These are phyloP conservation scores for Acleris emargana DNA, from an alignment of 2,888 invertebrate species.

Conservation along the genomic window DNA sequence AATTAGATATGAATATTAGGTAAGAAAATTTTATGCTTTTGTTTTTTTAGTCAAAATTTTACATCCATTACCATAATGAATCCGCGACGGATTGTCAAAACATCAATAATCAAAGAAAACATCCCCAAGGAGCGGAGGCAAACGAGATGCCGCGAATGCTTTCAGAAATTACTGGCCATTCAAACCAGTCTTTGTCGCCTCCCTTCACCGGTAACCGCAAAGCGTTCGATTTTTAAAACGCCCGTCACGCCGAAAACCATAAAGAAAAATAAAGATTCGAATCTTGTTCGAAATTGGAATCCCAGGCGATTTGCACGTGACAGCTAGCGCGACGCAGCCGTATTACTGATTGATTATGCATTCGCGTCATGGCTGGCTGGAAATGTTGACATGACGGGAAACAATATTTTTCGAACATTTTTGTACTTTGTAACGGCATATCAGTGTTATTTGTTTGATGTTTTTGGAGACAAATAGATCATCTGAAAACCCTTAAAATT, in stretches of 20 bases:
- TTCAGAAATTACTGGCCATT: constrained; percentile 79
- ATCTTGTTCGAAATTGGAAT: constrained; percentile 73
- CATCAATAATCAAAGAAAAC: constrained; percentile 71
- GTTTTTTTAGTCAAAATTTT: constrained; percentile 23
- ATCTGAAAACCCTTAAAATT: neutral
- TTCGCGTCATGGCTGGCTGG: constrained; percentile 72
- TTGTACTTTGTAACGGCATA: constrained; percentile 37
- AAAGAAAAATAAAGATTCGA: constrained; percentile 67
- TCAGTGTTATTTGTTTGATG: neutral
- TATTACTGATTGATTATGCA: constrained; percentile 82
- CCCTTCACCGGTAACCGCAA: constrained; percentile 63
- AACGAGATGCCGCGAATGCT: constrained; percentile 75
- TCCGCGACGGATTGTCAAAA: constrained; percentile 70
- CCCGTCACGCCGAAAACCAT: constrained; percentile 47
- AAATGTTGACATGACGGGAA: constrained; percentile 51
- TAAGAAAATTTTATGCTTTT: constrained; percentile 1
- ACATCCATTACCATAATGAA: constrained; percentile 61
- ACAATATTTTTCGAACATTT: constrained; percentile 55
- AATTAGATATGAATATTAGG: too few species aligned
- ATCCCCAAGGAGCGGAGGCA: constrained; percentile 61
- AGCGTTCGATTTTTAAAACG: constrained; percentile 63
- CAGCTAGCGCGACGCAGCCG: constrained; percentile 62
- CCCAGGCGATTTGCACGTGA: constrained; percentile 72
- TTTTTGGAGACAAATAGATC: neutral
- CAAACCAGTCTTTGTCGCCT: constrained; percentile 74